These are phyloP conservation scores for Tenthredo amoena DNA, from an alignment of 2,888 invertebrate genomes.

Conservation along the genomic window DNA sequence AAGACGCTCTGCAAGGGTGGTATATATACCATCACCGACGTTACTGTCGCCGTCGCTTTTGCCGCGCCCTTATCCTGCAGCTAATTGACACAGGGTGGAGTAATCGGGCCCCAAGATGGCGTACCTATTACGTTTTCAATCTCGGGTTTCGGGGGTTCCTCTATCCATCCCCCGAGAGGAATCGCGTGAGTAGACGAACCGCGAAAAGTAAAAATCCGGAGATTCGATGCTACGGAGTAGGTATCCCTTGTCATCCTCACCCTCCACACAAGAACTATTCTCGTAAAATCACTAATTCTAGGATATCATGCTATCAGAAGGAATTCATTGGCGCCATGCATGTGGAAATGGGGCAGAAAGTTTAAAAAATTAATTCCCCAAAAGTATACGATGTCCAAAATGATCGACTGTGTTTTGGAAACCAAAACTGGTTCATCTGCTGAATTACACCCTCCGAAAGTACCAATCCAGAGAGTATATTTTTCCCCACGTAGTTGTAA, in stretches of 20 bases:
- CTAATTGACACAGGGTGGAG: slow-evolving; percentile 75
- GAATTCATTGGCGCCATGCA: no score
- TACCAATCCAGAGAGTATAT: not conserved
- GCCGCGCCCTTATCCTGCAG: slow-evolving; percentile 59
- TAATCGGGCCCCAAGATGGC: slow-evolving; percentile 73
- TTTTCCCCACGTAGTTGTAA: not conserved
- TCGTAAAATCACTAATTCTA: not conserved
- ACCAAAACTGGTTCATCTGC: no score
- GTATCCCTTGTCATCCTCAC: not conserved
- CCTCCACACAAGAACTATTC: not conserved
- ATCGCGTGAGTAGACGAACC: not conserved
- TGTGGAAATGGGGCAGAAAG: not conserved
- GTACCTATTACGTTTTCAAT: slow-evolving; percentile 76
- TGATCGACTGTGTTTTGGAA: not conserved
- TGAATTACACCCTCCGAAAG: not conserved
- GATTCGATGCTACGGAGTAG: not conserved
- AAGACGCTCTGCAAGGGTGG: not conserved
- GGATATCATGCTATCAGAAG: not conserved
- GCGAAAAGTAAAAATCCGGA: not conserved
- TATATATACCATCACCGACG: not conserved
- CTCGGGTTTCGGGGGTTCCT: slow-evolving; percentile 60
- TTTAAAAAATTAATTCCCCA: not conserved
- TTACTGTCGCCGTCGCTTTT: slow-evolving; percentile 34
- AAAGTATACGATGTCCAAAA: not conserved
- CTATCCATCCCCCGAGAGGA: not conserved